Percentiles rank a stretch among this genome's conserved stretches.
phyloP scores from a whole-genome alignment of 2,797 vertebrate species.

The Hoplostethus atlanticus region DNA sequence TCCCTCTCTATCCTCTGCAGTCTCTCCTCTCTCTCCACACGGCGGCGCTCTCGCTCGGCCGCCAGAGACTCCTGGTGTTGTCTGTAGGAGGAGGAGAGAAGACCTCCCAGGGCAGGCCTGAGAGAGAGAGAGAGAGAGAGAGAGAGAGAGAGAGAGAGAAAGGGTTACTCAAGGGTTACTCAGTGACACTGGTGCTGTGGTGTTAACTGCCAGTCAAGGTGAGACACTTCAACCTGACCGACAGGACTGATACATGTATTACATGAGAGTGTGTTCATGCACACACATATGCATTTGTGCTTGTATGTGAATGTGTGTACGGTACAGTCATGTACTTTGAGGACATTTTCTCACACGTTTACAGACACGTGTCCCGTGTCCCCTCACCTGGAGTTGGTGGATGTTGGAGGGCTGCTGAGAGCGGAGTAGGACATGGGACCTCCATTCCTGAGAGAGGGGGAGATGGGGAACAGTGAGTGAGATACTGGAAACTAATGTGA shows the following conservation, averaged over 20 bases:
- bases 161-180: neutral
- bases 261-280: neutral
- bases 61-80: constrained; percentile 97
- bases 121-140: constrained; percentile 13
- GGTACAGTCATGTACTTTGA: constrained; percentile 6
- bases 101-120: constrained; percentile 89
- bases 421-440: constrained; percentile 66
- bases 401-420: constrained; percentile 76
- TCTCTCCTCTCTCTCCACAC: constrained; percentile 93
- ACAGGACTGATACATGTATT: too few species aligned
- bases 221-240: too few species aligned
- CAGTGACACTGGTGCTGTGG: too few species aligned
- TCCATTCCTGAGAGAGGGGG: constrained; percentile 80
- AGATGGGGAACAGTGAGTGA: constrained; percentile 25
- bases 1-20: constrained; percentile 94
- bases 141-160: neutral
- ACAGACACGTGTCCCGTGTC: constrained; percentile 11
- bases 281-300: constrained; percentile 1
- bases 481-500: constrained; percentile 35
- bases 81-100: constrained; percentile 93
- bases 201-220: too few species aligned
- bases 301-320: neutral
- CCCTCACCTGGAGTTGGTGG: constrained; percentile 75
- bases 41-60: constrained; percentile 92
- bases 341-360: neutral